A percentile compares a stretch with the other conserved stretches of the same genome.
phyloP scores from a whole-genome alignment of 2,113 vertebrate species.

The Daboia siamensis region DNA sequence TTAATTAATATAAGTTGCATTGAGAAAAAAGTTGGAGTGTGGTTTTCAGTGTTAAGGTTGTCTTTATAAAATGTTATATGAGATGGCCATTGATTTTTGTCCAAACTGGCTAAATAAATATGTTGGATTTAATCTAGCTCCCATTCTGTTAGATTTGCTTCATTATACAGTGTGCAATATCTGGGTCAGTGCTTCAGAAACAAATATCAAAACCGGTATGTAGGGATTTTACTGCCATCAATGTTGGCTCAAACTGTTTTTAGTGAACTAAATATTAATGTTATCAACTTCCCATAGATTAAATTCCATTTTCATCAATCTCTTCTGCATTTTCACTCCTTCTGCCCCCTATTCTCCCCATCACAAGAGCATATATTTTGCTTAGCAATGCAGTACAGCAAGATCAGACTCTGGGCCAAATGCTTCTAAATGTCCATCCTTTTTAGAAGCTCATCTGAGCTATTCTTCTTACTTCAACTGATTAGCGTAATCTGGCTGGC shows the following conservation, averaged over 20 bases:
- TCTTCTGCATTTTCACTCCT: not conserved
- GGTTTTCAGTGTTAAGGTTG: not conserved
- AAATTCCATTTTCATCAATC: not conserved
- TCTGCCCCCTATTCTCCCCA: not conserved
- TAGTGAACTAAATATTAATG: not conserved
- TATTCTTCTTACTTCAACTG: not conserved
- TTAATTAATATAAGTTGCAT: not conserved
- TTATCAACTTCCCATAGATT: not conserved
- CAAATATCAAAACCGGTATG: not conserved
- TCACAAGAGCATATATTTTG: not conserved
- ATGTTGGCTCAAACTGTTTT: not conserved
- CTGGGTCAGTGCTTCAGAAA: not conserved
- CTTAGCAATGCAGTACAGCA: not conserved
- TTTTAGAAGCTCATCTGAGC: not conserved
- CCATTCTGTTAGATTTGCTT: not conserved
- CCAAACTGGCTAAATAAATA: not conserved
- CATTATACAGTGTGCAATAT: not conserved
- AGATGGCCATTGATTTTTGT: not conserved
- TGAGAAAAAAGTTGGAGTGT: not conserved
- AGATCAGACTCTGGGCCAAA: not conserved
- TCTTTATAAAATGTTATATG: not conserved
- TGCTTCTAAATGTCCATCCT: not conserved
- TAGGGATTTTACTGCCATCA: not conserved
- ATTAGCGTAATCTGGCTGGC: not conserved
- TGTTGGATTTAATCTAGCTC: not conserved